Base-by-base conservation (phyloP, 2,113 vertebrate species). In the Upupa epops region DNA sequence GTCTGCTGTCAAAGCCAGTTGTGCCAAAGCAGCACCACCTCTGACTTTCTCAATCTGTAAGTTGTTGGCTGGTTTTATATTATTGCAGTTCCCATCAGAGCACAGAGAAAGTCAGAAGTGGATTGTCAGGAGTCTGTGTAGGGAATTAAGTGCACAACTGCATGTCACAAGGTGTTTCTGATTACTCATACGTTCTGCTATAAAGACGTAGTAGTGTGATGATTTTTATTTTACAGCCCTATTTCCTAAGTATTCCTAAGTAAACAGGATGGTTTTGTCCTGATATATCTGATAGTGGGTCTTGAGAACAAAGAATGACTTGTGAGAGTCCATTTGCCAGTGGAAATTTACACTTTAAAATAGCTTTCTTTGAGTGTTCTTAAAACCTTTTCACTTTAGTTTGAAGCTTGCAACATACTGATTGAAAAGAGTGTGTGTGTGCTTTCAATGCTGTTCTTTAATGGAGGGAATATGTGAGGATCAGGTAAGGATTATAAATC, bases 271-370 rank as follows among this genome's bases (percentile, higher is more conserved):
- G 64, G 22, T 86, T 83, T 88, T 92, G 83, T 90, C 86, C 86
- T 72, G 79, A 81, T 94, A 26, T 8, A 63, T 83, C 76, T 79
- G 60, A 8, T 13, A 93, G 92, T 68, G 78, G 36, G 68, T 75
- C 29, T 86, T 90, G 93, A 95, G 88, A 94, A 95, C 73, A 92
- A 90, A 88, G 83, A 94, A 54, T 83, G 93, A 94, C 83, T 93
- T 94, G 72, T 17, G 2, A 49, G 70, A 69, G 76, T 75, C 86
- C 5, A 3, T 93, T 90, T 96, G 94, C 93, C 95, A 94, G 32
- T 94, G 89, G 93, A 94, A 93, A 96, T 94, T 95, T 95, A 90
- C 95, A 93, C 86, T 78, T 95, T 20, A 60, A 52, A 84, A 85
- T 80, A 89, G 72, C 72, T 94, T 52, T 0, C 72, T 94, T 52